A percentile compares a stretch with the other conserved stretches of the same genome.
These are phyloP conservation scores for Epirrhoe tristata DNA, from an alignment of 2,888 invertebrate genomes.

Conservation along the genomic window DNA sequence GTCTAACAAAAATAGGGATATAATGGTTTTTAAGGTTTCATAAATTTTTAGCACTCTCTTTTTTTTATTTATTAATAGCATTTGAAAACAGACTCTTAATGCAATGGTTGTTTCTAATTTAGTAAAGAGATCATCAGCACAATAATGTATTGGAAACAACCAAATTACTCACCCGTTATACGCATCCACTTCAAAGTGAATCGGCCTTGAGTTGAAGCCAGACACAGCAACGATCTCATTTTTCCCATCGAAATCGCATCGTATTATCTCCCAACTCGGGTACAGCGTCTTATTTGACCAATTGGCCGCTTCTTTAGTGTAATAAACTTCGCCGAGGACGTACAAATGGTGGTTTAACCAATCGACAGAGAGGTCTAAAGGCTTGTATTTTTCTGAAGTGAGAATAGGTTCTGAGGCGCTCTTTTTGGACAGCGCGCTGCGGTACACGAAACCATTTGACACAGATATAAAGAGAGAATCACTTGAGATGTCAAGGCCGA, in stretches of 20 bases:
- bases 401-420: slow-evolving; percentile 80
- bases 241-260: slow-evolving; percentile 91
- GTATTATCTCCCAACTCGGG: slow-evolving; percentile 89
- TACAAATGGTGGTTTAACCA: slow-evolving; percentile 95
- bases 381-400: slow-evolving; percentile 86
- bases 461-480: slow-evolving; percentile 92
- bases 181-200: slow-evolving; percentile 95
- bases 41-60: no score
- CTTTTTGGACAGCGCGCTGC: slow-evolving; percentile 79
- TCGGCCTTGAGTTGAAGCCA: slow-evolving; percentile 89
- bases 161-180: slow-evolving; percentile 90
- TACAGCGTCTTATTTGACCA: slow-evolving; percentile 59
- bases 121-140: slow-evolving; percentile 19
- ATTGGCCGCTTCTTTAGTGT: slow-evolving; percentile 64
- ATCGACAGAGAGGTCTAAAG: slow-evolving; percentile 92
- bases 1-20: no score
- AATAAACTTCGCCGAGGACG: slow-evolving; percentile 90
- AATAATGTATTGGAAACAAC: slow-evolving; percentile 13
- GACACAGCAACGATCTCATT: slow-evolving; percentile 89
- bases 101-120: slow-evolving; percentile 4
- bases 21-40: no score
- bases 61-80: no score
- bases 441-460: slow-evolving; percentile 87
- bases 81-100: no score
- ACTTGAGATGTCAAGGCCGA: slow-evolving; percentile 91